A percentile compares a stretch with the other conserved stretches of the same genome.
Evolutionary conservation across 1,140 invertebrate genomes (phyloP).

Genomic region (roundworm (Caenorhabditis elegans)): DNA sequence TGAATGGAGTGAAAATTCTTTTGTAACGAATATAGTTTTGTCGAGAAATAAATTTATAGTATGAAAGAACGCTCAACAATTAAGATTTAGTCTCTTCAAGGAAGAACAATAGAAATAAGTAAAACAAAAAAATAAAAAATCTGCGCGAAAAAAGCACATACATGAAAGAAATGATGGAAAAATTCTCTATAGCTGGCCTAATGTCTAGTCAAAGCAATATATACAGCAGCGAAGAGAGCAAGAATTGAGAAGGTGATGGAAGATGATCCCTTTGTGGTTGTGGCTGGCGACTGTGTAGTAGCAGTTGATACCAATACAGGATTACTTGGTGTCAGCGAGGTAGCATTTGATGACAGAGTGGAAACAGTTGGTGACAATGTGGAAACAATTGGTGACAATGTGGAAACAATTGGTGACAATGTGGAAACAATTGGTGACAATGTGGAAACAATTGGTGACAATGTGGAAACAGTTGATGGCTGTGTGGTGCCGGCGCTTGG

Average conservation of each 20-base stretch:
- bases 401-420: too few relatives aligned
- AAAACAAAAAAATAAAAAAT: background rate
- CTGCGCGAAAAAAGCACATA: slow-evolving; percentile 26
- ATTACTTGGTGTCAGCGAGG: too few relatives aligned
- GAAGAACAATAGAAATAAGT: background rate
- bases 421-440: too few relatives aligned
- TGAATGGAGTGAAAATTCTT: too few relatives aligned
- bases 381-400: too few relatives aligned
- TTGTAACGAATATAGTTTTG: too few relatives aligned
- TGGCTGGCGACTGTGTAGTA: too few relatives aligned
- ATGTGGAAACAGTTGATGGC: background rate
- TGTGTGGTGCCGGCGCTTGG: background rate
- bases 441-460: too few relatives aligned
- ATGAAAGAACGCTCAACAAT: slow-evolving; percentile 6
- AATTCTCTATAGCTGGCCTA: slow-evolving; percentile 7
- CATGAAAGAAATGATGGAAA: slow-evolving; percentile 20
- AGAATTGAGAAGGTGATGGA: slow-evolving; percentile 13
- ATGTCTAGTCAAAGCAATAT: slow-evolving; percentile 14
- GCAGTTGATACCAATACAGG: too few relatives aligned
- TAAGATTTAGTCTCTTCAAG: background rate
- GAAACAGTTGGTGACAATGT: too few relatives aligned
- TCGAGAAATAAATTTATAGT: slow-evolving; percentile 18
- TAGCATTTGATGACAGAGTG: too few relatives aligned
- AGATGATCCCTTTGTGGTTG: background rate
- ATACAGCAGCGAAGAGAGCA: slow-evolving; percentile 24